Percentiles rank a stretch among this genome's conserved stretches.
Conservation (phyloP, 2,113 vertebrate species). For the Elaphurus davidianus region DNA sequence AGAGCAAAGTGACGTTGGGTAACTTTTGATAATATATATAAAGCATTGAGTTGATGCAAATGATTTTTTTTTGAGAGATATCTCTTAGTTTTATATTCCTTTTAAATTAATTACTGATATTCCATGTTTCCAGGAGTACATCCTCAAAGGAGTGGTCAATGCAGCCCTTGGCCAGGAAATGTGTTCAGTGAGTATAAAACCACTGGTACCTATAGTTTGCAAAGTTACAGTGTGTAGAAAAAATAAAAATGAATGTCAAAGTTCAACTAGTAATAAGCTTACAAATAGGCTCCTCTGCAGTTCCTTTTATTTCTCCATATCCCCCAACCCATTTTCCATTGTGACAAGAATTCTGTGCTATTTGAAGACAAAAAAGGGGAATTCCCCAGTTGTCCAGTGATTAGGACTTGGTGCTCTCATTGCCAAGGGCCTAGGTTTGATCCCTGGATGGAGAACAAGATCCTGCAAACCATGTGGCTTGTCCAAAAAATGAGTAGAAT, state of each 20-base stretch:
- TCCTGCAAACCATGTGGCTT: background rate
- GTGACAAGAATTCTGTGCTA: background rate
- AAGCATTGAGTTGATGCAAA: background rate
- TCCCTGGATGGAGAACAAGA: background rate
- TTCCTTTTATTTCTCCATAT: background rate
- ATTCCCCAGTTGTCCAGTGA: background rate
- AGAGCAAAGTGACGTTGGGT: background rate
- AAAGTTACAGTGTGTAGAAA: background rate
- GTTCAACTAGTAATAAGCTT: background rate
- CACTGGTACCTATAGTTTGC: background rate
- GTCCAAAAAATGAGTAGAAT: background rate
- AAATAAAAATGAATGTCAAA: background rate
- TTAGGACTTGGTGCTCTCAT: background rate
- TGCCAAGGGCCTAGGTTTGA: background rate
- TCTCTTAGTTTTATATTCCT: background rate
- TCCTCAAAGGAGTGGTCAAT: constrained; percentile 97
- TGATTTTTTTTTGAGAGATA: background rate
- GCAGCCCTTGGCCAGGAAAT: constrained; percentile 95
- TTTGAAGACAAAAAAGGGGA: background rate
- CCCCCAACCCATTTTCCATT: background rate
- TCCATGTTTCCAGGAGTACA: constrained; percentile 89
- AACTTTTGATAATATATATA: background rate
- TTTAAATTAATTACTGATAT: background rate
- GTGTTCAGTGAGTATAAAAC: constrained; percentile 89
- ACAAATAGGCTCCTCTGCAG: background rate